phyloP scores from a whole-genome alignment of 2,113 vertebrate genomes.

The Meriones unguiculatus region DNA sequence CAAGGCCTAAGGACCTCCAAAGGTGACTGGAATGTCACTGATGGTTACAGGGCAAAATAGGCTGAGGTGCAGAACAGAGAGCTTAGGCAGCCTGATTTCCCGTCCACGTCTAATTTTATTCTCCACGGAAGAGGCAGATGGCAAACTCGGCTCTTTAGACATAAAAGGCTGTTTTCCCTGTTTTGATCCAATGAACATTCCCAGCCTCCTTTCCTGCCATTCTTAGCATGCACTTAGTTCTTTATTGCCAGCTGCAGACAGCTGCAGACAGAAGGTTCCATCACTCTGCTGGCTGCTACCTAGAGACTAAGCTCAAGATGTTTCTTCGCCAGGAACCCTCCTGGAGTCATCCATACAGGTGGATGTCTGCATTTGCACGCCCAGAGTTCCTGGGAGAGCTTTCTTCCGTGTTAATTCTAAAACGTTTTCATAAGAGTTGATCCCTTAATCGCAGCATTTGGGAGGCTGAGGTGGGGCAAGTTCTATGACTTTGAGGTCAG shows the following conservation, averaged over 20 bases:
- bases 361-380: background rate
- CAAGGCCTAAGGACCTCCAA: background rate
- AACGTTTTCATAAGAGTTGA: background rate
- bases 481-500: background rate
- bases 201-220: background rate
- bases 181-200: background rate
- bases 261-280: background rate
- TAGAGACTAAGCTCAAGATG: background rate
- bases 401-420: background rate
- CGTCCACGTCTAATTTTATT: background rate
- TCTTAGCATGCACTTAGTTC: background rate
- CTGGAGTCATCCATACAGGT: background rate
- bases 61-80: background rate
- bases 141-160: background rate
- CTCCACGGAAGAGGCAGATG: background rate
- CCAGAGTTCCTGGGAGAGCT: background rate
- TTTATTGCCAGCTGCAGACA: background rate
- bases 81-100: background rate
- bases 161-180: background rate
- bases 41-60: background rate
- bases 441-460: background rate
- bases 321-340: accelerated
- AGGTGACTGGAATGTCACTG: background rate
- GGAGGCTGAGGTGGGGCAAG: background rate
- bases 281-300: background rate